Evolutionary conservation across 1,140 invertebrate genomes (phyloP).

Genomic region (Camponotus pennsylvanicus): DNA sequence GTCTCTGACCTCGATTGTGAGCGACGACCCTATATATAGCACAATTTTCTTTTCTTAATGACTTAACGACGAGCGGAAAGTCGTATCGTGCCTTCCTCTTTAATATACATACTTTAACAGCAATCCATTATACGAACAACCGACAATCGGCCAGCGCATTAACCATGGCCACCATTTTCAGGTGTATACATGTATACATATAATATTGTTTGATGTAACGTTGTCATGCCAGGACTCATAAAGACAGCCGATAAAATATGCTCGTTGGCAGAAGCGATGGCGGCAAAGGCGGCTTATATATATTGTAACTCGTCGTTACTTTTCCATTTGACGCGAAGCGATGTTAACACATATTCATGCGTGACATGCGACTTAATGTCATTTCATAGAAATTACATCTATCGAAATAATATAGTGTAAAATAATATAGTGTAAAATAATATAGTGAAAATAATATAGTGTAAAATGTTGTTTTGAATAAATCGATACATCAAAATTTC

Average conservation of each 20-base stretch:
- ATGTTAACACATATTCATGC: slow-evolving; percentile 9
- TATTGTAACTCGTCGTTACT: slow-evolving; percentile 8
- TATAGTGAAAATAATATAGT: too few species aligned
- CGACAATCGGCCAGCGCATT: slow-evolving; percentile 35
- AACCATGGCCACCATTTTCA: slow-evolving; percentile 62
- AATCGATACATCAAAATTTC: background rate
- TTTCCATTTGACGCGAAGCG: slow-evolving; percentile 12
- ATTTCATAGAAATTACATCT: slow-evolving; percentile 35
- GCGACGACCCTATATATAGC: slow-evolving; percentile 47
- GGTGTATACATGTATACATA: background rate
- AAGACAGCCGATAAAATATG: slow-evolving; percentile 50
- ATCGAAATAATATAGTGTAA: background rate
- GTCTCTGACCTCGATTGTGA: slow-evolving; percentile 43
- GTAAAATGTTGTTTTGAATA: background rate
- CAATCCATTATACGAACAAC: slow-evolving; percentile 69
- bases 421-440: too few species aligned
- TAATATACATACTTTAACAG: slow-evolving; percentile 68
- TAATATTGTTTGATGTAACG: slow-evolving; percentile 1
- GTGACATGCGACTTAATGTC: slow-evolving; percentile 20
- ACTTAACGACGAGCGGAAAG: slow-evolving; percentile 23
- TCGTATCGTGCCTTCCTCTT: slow-evolving; percentile 65
- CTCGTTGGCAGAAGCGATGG: slow-evolving; percentile 18
- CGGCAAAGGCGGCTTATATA: background rate
- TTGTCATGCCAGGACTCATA: slow-evolving; percentile 29
- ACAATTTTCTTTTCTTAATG: slow-evolving; percentile 67